phyloP scores from a whole-genome alignment of 2,888 invertebrate species.

The Standfussiana lucernea region DNA sequence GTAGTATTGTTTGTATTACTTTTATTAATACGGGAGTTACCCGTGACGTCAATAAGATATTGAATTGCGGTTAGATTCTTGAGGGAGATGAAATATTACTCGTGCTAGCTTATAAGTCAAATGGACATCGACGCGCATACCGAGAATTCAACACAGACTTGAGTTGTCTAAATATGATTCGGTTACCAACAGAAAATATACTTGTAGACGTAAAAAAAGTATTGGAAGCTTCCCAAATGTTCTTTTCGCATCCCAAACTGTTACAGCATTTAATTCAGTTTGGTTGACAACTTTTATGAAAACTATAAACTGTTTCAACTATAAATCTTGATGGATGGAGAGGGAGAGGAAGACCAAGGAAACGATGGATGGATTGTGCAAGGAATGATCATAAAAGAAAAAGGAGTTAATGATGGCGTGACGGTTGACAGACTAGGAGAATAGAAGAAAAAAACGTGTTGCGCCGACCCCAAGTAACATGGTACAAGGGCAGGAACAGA shows the following conservation, averaged over 20 bases:
- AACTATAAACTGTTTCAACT: too few relatives aligned
- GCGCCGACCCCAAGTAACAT: too few relatives aligned
- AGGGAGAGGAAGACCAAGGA: too few relatives aligned
- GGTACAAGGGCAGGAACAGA: too few relatives aligned
- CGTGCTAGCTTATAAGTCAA: background rate
- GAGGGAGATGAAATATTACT: constrained; percentile 29
- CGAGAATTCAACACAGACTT: background rate
- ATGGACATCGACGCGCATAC: background rate
- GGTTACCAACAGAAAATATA: background rate
- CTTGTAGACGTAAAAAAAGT: background rate
- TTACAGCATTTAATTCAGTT: background rate
- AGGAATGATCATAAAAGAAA: too few relatives aligned
- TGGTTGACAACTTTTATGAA: background rate
- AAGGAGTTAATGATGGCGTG: too few relatives aligned
- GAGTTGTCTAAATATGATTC: background rate
- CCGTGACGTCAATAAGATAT: constrained; percentile 37
- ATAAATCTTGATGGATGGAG: too few relatives aligned
- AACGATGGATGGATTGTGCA: too few relatives aligned
- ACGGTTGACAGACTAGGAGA: too few relatives aligned
- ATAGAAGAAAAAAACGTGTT: too few relatives aligned
- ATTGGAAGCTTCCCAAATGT: background rate
- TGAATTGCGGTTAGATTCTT: constrained; percentile 12
- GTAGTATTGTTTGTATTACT: constrained; percentile 25
- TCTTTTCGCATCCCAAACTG: background rate
- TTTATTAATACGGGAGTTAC: constrained; percentile 46